phyloP scores from a whole-genome alignment of 2,113 vertebrate species.

The Dipodomys merriami region DNA sequence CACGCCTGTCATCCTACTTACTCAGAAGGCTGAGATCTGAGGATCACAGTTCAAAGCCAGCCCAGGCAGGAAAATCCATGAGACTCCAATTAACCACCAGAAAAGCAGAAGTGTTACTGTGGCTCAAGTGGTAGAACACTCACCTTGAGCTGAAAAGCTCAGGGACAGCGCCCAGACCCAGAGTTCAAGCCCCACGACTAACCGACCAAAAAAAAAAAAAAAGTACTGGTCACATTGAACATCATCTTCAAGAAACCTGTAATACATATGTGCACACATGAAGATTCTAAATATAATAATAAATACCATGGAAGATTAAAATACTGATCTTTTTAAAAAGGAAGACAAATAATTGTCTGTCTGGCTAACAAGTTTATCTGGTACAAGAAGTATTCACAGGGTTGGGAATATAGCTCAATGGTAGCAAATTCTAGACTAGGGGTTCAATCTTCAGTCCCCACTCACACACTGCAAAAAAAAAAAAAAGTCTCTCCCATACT shows the following conservation, averaged over 20 bases:
- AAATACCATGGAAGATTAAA: conserved; percentile 21
- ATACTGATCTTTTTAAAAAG: conserved; percentile 13
- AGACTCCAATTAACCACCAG: no score
- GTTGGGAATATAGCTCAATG: neutral
- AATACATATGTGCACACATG: neutral
- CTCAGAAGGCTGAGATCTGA: no score
- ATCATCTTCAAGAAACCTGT: conserved; percentile 43
- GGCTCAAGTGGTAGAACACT: no score
- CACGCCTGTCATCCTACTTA: no score
- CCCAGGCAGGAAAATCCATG: no score
- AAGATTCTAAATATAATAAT: conserved; percentile 26
- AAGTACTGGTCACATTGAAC: conserved; percentile 11
- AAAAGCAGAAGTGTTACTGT: no score
- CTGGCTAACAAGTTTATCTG: conserved; percentile 34
- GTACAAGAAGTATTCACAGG: conserved; percentile 14
- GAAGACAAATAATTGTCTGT: neutral
- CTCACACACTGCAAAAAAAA: neutral
- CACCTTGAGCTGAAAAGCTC: no score
- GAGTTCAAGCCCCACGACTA: no score
- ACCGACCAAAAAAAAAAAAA: no score
- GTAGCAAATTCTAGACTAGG: neutral
- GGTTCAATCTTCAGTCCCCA: neutral
- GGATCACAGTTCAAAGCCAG: no score
- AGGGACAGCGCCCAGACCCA: no score
- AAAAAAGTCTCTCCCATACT: neutral